Evolutionary conservation across 2,888 invertebrate genomes (phyloP).

Genomic region (Ochropacha duplaris): DNA sequence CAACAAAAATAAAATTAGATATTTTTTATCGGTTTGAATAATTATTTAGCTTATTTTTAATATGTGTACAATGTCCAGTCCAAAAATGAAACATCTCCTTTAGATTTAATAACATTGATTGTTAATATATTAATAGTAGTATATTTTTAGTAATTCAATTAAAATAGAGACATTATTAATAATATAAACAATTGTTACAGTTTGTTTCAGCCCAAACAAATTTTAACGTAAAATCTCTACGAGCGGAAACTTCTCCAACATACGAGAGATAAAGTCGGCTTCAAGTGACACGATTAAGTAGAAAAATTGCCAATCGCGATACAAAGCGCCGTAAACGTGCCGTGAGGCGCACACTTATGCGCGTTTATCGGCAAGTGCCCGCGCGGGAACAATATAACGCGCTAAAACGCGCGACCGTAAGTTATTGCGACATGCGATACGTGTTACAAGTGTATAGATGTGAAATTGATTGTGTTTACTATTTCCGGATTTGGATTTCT

Average conservation of each 20-base stretch:
- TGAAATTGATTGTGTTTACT: background rate
- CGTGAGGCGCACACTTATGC: conserved; percentile 43
- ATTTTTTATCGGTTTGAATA: too few relatives aligned
- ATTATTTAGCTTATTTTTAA: too few relatives aligned
- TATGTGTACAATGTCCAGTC: too few relatives aligned
- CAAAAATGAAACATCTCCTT: too few relatives aligned
- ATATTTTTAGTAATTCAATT: too few relatives aligned
- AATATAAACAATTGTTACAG: too few relatives aligned
- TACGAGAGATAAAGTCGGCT: background rate
- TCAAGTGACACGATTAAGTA: conserved; percentile 19
- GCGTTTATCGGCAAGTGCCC: conserved; percentile 59
- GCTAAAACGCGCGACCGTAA: conserved; percentile 43
- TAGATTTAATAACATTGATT: too few relatives aligned
- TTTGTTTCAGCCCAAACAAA: conserved; percentile 5
- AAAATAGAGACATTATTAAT: too few relatives aligned
- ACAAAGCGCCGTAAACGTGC: conserved; percentile 22
- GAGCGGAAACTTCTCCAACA: background rate
- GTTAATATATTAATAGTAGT: too few relatives aligned
- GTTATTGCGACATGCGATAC: conserved; percentile 24
- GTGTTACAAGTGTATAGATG: background rate
- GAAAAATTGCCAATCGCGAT: conserved; percentile 40
- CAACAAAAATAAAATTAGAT: too few relatives aligned
- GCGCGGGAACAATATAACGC: conserved; percentile 59
- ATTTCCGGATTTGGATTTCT: background rate
- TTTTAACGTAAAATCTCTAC: background rate